Evolutionary conservation across 2,113 vertebrate species (phyloP), one percentile per base, ranked within the genome.

Genomic region (Pteruthius melanotis): DNA sequence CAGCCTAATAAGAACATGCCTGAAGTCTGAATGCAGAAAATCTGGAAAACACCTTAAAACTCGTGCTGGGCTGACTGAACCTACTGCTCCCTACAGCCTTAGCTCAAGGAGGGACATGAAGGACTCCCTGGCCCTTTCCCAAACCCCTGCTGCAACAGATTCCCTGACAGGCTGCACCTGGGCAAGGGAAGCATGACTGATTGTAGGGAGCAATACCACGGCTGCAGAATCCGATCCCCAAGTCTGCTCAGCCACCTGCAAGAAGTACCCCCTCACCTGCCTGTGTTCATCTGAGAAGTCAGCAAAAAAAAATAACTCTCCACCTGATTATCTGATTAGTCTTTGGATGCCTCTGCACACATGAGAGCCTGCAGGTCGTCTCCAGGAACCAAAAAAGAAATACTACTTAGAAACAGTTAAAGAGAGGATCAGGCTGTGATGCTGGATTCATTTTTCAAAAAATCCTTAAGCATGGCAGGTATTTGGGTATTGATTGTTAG

Each of bases 61-160:
- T 5, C 1, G 0, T 2, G 0, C 54, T 53, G 27, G 60, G 11
- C 60, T 84, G 50, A 37, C 24, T 2, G 1, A 74, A 20, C 33
- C 30, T 79, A 17, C 77, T 59, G 44, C 19, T 65, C 20, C 22
- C 20, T 23, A 33, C 33, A 39, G 37, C 44, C 47, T 74, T 63
- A 39, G 28, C 35, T 53, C 12, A 1, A 30, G 39, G 37, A 87
- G 60, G 47, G 21, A 30, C 5, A 5, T 2, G 1, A 77, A 70
- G 23, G n/a, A 56, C 10, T 56, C 23, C 5, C 33, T 28, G 57
- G 33, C 45, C 23, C n/a, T 60, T 66, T 57, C 23, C 27, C 37
- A 68, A 33, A 14, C 35, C 27, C 82, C 47, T n/a, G 69, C 61
- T 4, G 2, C 64, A 84, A 39, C 77, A 83, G 22, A 22, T 14